Percentiles rank a stretch among this genome's conserved stretches.
Conservation (phyloP, 2,113 vertebrate species). For the Pelecanoides urinatrix region DNA sequence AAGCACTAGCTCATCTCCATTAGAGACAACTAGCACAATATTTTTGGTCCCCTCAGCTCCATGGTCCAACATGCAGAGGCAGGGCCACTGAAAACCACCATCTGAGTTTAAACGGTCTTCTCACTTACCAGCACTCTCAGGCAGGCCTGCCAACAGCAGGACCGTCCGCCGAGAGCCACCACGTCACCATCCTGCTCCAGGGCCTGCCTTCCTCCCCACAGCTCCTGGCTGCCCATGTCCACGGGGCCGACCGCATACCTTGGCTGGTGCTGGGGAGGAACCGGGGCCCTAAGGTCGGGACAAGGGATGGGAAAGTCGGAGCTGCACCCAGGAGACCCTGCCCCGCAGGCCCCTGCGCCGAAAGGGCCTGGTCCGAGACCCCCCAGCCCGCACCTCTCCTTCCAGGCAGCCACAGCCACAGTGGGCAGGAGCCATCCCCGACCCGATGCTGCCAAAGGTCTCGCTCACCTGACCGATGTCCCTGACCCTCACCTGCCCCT, state of each 20-base stretch:
- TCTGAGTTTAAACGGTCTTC: not conserved
- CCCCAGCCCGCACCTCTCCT: not conserved
- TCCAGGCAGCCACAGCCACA: not conserved
- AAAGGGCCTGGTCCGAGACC: not conserved
- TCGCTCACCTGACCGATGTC: no score
- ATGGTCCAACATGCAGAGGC: not conserved
- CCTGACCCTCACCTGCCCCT: not conserved
- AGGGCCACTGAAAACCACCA: not conserved
- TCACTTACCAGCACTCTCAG: not conserved
- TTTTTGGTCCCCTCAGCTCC: not conserved
- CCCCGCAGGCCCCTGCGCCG: not conserved
- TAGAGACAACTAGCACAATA: not conserved
- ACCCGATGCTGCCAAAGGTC: not conserved
- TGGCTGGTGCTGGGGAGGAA: not conserved
- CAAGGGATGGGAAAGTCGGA: not conserved
- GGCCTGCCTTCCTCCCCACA: not conserved
- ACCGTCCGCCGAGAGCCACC: accelerated
- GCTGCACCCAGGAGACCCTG: not conserved
- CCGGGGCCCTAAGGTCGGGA: not conserved
- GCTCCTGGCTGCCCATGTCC: not conserved
- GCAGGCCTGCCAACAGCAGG: not conserved
- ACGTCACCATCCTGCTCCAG: not conserved
- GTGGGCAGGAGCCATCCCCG: not conserved
- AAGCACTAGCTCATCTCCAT: not conserved
- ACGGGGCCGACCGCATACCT: not conserved